Evolutionary conservation across 1,140 invertebrate genomes (phyloP).

Genomic region (Cherax quadricarinatus): DNA sequence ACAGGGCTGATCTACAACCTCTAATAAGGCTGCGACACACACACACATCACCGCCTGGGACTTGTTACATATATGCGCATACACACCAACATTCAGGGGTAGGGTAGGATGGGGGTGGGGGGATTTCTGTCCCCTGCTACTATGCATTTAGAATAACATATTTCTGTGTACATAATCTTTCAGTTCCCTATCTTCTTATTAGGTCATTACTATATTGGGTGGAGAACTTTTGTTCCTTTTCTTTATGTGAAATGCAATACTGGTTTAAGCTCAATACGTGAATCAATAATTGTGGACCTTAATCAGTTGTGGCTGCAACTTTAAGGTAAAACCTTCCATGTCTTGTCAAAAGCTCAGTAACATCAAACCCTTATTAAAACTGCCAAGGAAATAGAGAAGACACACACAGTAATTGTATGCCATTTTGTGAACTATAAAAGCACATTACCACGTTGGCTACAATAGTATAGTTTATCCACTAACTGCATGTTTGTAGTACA

Average conservation of each 20-base stretch:
- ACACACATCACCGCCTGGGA: slow-evolving; percentile 40
- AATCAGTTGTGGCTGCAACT: slow-evolving; percentile 19
- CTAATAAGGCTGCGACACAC: slow-evolving; percentile 43
- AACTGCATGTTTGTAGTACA: slow-evolving; percentile 44
- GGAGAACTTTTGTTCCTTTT: slow-evolving; percentile 45
- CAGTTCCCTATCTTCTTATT: slow-evolving; percentile 44
- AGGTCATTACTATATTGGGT: slow-evolving; percentile 35
- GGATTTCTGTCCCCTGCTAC: slow-evolving; percentile 43
- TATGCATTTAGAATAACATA: slow-evolving; percentile 49
- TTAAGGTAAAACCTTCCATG: not conserved
- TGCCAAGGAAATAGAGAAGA: slow-evolving; percentile 49
- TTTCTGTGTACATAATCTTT: slow-evolving; percentile 47
- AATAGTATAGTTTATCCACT: slow-evolving; percentile 54
- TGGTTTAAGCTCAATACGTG: slow-evolving; percentile 52
- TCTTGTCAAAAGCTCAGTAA: slow-evolving; percentile 20
- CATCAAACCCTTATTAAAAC: slow-evolving; percentile 36
- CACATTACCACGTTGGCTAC: slow-evolving; percentile 64
- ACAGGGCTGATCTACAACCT: slow-evolving; percentile 38
- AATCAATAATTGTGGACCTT: slow-evolving; percentile 54
- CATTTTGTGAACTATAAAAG: slow-evolving; percentile 62
- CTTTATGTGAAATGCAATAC: slow-evolving; percentile 53
- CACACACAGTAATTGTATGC: slow-evolving; percentile 47
- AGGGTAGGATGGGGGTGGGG: slow-evolving; percentile 26
- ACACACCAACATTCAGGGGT: slow-evolving; percentile 59
- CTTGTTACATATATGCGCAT: slow-evolving; percentile 39